Percentiles rank a stretch among this genome's conserved stretches.
Evolutionary conservation across 2,888 invertebrate genomes (phyloP).

Genomic region (Tiliacea aurago): DNA sequence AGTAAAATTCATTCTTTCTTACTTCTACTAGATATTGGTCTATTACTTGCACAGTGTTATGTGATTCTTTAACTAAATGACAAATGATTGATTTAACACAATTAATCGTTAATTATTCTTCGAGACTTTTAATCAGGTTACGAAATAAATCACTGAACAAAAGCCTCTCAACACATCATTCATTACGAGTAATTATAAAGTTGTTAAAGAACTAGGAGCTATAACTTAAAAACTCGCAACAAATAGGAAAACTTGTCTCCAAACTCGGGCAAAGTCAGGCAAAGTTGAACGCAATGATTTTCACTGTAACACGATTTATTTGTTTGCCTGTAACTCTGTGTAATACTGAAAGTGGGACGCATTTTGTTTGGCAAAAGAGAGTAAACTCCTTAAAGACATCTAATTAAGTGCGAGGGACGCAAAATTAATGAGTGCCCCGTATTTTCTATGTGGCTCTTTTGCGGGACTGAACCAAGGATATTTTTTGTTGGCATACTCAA

Average conservation of each 20-base stretch:
- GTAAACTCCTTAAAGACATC: constrained; percentile 74
- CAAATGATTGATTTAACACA: not conserved
- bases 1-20: too few species aligned
- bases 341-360: constrained; percentile 73
- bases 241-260: constrained; percentile 59
- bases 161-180: constrained; percentile 30
- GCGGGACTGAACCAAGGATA: constrained; percentile 14
- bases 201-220: constrained; percentile 53
- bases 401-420: constrained; percentile 76
- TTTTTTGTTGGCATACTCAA: not conserved
- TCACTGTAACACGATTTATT: constrained; percentile 74
- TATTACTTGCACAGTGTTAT: too few species aligned
- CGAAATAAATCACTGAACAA: constrained; percentile 17
- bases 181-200: constrained; percentile 58
- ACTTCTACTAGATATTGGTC: not conserved
- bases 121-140: constrained; percentile 4
- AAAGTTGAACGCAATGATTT: constrained; percentile 66
- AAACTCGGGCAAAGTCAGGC: constrained; percentile 46
- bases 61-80: not conserved
- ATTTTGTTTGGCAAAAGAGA: constrained; percentile 64
- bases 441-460: constrained; percentile 48
- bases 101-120: constrained; percentile 15
- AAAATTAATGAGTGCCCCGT: constrained; percentile 71
- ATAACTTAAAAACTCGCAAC: constrained; percentile 65
- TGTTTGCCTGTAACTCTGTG: constrained; percentile 75